phyloP scores from a whole-genome alignment of 1,140 invertebrate species.

The Diorhabda carinulata region DNA sequence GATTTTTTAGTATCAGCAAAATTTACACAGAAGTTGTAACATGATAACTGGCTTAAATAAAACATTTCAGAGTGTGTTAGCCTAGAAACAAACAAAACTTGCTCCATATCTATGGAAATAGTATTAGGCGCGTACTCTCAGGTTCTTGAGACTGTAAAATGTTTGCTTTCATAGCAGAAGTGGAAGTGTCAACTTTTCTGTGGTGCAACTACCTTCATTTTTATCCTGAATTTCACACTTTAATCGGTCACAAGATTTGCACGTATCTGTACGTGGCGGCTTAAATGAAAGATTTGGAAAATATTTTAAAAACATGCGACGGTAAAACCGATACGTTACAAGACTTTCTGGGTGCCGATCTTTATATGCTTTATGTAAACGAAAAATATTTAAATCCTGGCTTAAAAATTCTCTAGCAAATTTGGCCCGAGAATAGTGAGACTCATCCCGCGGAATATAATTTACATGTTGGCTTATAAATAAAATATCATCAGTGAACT shows the following conservation, averaged over 20 bases:
- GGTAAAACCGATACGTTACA: too few relatives aligned
- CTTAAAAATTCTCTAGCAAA: not conserved
- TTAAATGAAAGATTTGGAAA: not conserved
- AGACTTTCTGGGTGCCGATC: too few relatives aligned
- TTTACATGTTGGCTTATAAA: not conserved
- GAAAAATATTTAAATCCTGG: not conserved
- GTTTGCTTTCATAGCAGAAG: not conserved
- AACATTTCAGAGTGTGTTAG: constrained; percentile 17
- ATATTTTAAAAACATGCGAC: not conserved
- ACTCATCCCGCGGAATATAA: too few relatives aligned
- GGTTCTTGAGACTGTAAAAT: not conserved
- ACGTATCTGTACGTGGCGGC: not conserved
- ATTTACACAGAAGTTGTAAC: constrained; percentile 23
- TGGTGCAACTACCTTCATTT: constrained; percentile 11
- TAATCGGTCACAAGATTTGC: not conserved
- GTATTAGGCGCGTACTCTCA: too few relatives aligned
- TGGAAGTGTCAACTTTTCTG: not conserved
- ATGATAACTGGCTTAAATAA: constrained; percentile 18
- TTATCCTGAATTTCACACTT: not conserved
- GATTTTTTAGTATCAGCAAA: constrained; percentile 8
- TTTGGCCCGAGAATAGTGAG: not conserved
- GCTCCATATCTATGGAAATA: constrained; percentile 7
- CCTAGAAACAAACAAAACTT: constrained; percentile 4
- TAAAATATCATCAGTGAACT: not conserved
- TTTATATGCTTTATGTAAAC: too few relatives aligned